Conservation (phyloP, 1,140 invertebrate genomes). For the Lanistes nyassanus region DNA sequence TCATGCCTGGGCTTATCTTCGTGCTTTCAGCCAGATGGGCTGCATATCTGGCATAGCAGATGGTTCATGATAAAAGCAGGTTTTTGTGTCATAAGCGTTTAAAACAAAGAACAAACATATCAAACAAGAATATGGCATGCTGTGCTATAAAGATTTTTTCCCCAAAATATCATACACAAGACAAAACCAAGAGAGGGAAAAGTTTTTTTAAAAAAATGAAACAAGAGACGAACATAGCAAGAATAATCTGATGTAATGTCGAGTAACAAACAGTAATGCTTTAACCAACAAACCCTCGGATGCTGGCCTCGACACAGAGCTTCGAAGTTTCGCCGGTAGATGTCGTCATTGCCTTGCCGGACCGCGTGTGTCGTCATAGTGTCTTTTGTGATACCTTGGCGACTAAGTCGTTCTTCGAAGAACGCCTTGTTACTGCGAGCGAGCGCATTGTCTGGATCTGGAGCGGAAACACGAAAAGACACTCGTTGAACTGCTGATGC, state of each 20-base stretch:
- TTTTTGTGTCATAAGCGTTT: no score
- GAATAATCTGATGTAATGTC: no score
- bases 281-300: slow-evolving; percentile 5
- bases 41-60: no score
- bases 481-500: no score
- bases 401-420: slow-evolving; percentile 9
- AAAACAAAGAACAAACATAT: no score
- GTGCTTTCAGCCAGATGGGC: no score
- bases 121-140: not conserved
- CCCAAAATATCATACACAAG: not conserved
- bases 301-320: slow-evolving; percentile 4
- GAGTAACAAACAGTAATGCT: no score
- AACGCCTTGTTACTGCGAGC: slow-evolving; percentile 6
- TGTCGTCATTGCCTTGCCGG: slow-evolving; percentile 8
- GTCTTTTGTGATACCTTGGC: not conserved
- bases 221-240: no score
- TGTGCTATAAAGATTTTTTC: not conserved
- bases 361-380: not conserved
- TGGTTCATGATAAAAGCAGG: no score
- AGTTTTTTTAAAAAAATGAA: no score
- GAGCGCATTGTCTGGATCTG: slow-evolving; percentile 21
- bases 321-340: slow-evolving; percentile 18
- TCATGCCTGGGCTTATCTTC: no score
- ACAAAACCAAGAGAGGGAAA: not conserved
- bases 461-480: no score